A percentile compares a stretch with the other conserved stretches of the same genome.
These are phyloP conservation scores for Australoheros scitulus DNA, from an alignment of 2,113 vertebrate genomes.

Conservation along the genomic window DNA sequence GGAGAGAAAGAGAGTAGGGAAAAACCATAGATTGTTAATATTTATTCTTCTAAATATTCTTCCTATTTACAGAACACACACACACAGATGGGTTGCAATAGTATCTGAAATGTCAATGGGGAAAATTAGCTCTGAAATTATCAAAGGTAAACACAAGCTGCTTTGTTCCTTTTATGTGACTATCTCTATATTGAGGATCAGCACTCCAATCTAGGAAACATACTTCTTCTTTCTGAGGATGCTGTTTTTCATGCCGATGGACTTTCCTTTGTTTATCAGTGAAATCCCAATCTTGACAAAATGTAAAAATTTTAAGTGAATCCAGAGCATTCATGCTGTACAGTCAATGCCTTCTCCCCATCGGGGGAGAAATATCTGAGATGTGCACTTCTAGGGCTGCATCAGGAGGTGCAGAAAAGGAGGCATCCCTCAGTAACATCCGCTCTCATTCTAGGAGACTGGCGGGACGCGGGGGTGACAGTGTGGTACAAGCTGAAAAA, in stretches of 20 bases:
- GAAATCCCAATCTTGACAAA: slow-evolving; percentile 54
- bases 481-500: background rate
- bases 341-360: background rate
- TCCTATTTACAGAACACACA: slow-evolving; percentile 72
- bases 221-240: slow-evolving; percentile 45
- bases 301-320: slow-evolving; percentile 59
- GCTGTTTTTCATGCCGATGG: slow-evolving; percentile 42
- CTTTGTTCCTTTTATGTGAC: slow-evolving; percentile 63
- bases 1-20: slow-evolving; percentile 21
- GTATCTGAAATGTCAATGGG: slow-evolving; percentile 55
- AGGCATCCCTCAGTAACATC: slow-evolving; percentile 55
- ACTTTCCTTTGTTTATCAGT: slow-evolving; percentile 64
- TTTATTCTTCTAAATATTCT: slow-evolving; percentile 74
- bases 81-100: slow-evolving; percentile 34
- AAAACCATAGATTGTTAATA: slow-evolving; percentile 80
- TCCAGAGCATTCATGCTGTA: slow-evolving; percentile 29
- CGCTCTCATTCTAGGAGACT: slow-evolving; percentile 66
- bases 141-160: slow-evolving; percentile 49
- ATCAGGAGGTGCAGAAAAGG: slow-evolving; percentile 34
- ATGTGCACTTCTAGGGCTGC: slow-evolving; percentile 46
- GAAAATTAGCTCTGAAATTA: slow-evolving; percentile 65
- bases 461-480: too few relatives aligned
- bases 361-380: slow-evolving; percentile 58
- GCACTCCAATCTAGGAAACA: slow-evolving; percentile 55
- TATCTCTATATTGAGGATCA: slow-evolving; percentile 54